phyloP scores from a whole-genome alignment of 2,113 vertebrate genomes.

The Erythrocercus mccallii region DNA sequence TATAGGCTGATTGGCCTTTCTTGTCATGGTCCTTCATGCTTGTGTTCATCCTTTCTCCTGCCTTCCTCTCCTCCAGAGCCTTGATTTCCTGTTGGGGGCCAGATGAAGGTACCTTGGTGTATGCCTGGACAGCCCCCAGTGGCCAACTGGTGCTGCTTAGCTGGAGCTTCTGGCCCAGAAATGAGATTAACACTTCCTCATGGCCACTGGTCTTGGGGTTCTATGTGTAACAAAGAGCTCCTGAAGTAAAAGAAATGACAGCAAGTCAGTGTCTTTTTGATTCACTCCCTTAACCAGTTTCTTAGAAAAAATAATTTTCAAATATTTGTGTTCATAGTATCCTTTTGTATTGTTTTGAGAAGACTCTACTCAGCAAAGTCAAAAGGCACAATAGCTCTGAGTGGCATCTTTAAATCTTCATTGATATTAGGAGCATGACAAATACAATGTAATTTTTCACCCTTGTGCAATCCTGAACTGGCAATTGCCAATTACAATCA shows the following conservation, averaged over 20 bases:
- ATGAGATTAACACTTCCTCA: neutral
- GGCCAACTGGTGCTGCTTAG: slow-evolving; percentile 28
- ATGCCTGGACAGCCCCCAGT: neutral
- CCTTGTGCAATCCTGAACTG: neutral
- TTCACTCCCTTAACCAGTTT: neutral
- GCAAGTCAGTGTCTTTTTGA: neutral
- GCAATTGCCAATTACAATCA: neutral
- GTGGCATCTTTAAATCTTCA: neutral
- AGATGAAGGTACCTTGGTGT: slow-evolving; percentile 8
- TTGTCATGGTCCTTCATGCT: neutral
- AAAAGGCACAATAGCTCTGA: neutral
- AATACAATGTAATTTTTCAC: neutral
- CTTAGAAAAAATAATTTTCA: neutral
- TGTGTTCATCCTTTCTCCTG: neutral
- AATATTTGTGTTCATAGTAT: neutral
- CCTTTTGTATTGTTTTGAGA: neutral
- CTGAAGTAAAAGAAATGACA: slow-evolving; percentile 6
- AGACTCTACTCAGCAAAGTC: neutral
- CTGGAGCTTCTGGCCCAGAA: neutral
- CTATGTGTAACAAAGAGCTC: neutral
- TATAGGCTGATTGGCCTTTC: neutral
- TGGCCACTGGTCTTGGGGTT: neutral
- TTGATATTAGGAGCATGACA: neutral
- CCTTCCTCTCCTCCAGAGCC: neutral
- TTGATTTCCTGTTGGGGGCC: neutral